Conservation (phyloP, 1,140 invertebrate species). For the Heliconius melpomene region DNA sequence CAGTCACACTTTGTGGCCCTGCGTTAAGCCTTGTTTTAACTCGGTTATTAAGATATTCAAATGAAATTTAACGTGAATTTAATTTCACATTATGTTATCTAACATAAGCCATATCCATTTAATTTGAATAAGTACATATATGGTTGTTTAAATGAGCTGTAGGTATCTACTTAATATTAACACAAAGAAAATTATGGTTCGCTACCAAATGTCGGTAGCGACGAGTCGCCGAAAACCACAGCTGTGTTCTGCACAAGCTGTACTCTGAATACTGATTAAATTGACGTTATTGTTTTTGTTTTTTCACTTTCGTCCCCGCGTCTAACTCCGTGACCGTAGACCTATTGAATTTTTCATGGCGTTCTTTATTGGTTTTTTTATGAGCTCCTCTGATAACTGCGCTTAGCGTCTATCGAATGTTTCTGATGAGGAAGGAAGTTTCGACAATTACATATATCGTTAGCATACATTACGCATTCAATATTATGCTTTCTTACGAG, state of each 20-base stretch:
- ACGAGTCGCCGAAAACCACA: slow-evolving; percentile 70
- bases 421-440: slow-evolving; percentile 73
- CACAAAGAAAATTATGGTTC: background rate
- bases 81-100: slow-evolving; percentile 7
- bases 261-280: slow-evolving; percentile 74
- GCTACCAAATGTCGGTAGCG: slow-evolving; percentile 12
- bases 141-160: background rate
- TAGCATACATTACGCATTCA: slow-evolving; percentile 76
- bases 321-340: slow-evolving; percentile 47
- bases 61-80: slow-evolving; percentile 8
- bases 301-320: slow-evolving; percentile 67
- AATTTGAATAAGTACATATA: background rate
- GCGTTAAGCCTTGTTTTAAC: too few relatives aligned
- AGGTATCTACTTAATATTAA: background rate
- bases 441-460: slow-evolving; percentile 69
- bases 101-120: background rate
- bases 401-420: slow-evolving; percentile 62
- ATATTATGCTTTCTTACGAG: slow-evolving; percentile 63
- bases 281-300: slow-evolving; percentile 72
- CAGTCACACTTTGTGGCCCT: too few relatives aligned
- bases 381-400: slow-evolving; percentile 56
- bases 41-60: slow-evolving; percentile 34
- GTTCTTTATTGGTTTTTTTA: slow-evolving; percentile 71
- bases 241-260: slow-evolving; percentile 60
- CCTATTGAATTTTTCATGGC: slow-evolving; percentile 78